These are phyloP conservation scores for Ctenicera cuprea DNA, from an alignment of 2,888 invertebrate genomes.

Conservation along the genomic window DNA sequence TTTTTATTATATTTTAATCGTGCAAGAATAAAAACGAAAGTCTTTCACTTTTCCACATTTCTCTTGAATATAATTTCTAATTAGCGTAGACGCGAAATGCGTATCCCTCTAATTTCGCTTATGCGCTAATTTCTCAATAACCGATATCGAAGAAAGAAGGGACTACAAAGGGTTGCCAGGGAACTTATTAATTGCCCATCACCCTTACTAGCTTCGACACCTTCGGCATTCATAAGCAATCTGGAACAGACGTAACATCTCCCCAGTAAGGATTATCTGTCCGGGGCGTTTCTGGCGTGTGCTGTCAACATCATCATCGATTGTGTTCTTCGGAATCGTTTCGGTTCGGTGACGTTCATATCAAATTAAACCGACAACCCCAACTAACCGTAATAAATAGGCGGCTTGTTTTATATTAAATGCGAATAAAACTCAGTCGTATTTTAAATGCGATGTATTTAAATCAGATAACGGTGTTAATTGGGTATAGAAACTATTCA, in stretches of 20 bases:
- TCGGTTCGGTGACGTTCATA: slow-evolving; percentile 46
- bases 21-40: too few species aligned
- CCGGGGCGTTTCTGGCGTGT: slow-evolving; percentile 49
- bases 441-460: too few species aligned
- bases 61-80: too few species aligned
- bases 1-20: too few species aligned
- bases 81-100: too few species aligned
- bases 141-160: slow-evolving; percentile 24
- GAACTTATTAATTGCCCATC: slow-evolving; percentile 71
- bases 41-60: too few species aligned
- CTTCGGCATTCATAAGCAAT: slow-evolving; percentile 71
- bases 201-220: slow-evolving; percentile 70
- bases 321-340: slow-evolving; percentile 52
- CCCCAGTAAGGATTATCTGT: slow-evolving; percentile 67
- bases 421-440: not conserved
- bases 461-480: too few species aligned
- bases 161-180: slow-evolving; percentile 58
- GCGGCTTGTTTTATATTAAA: slow-evolving; percentile 12
- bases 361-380: slow-evolving; percentile 51
- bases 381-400: slow-evolving; percentile 33
- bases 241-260: slow-evolving; percentile 70
- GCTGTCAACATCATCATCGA: slow-evolving; percentile 52
- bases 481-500: too few species aligned
- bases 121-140: slow-evolving; percentile 24
- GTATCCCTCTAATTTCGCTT: not conserved